Base-by-base conservation (phyloP, 2,888 invertebrate species). In the Leuctra nigra region DNA sequence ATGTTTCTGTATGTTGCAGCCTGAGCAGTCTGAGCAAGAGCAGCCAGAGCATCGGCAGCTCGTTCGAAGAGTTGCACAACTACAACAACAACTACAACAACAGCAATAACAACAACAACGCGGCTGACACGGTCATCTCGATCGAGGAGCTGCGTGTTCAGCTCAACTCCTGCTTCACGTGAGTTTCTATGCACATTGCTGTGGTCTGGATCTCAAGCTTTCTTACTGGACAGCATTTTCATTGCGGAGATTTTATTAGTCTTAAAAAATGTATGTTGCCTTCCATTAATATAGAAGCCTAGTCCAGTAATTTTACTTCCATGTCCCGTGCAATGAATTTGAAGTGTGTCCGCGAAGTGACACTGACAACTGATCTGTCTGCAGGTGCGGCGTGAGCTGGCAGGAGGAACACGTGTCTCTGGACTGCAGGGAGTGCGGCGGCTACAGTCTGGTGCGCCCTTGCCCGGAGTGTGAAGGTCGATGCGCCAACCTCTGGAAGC, bases 381-480 rank as follows among this genome's bases (percentile, higher is more conserved):
- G 20, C 69, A 81, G 81, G 66, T 90, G 89, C 71, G 87, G 87
- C 53, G 87, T 87, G 23, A 85, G 84, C 64, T 90, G 89, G 89
- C 79, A 79, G 64, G 84, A 87, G 67, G 81, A 84, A 65, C 87
- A 88, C 69, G 84, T 86, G 41, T 85, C 86, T 7, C 73, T 86
- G 47, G 87, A 86, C 68, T 90, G 89, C 70, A 76, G 79, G 50
- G 89, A 90, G 70, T 90, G 89, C 69, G 89, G 87, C 41, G 86
- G 88, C 54, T 89, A 87, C 68, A 82, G 86, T 56, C 74, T 87
- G 66, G 77, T 81, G 64, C 76, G 89, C 63, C 86, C 89, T 18
- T 90, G 90, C 68, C 84, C 84, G 11, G 74, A 81, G 14, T 90
- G 89, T 69, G 83, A 85, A 59, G 88, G 87, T 53, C 78, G 79